Conservation (phyloP, 2,113 vertebrate species). For the Amblyornis subalaris region DNA sequence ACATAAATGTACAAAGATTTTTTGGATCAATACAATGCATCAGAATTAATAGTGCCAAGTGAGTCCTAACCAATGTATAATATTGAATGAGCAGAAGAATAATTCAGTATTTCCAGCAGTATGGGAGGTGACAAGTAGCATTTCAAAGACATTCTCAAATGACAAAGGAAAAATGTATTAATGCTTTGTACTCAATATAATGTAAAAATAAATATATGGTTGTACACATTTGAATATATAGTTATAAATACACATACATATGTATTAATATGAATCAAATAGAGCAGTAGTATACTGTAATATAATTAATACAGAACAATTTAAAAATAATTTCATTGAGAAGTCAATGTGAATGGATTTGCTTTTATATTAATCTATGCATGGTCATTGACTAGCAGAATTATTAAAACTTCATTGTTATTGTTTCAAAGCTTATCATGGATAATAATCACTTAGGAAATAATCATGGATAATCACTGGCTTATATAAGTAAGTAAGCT, state of each 20-base stretch:
- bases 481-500: not conserved
- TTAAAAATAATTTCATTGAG: not conserved
- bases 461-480: not conserved
- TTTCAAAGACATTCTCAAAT: not conserved
- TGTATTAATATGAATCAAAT: not conserved
- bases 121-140: not conserved
- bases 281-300: not conserved
- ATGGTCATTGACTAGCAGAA: not conserved
- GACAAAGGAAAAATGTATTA: not conserved
- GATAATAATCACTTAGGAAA: not conserved
- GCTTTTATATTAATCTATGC: not conserved
- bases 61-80: not conserved
- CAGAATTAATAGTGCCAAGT: not conserved
- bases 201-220: not conserved
- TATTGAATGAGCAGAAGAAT: not conserved
- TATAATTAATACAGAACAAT: not conserved
- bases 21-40: not conserved
- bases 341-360: not conserved
- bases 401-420: not conserved
- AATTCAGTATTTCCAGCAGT: not conserved
- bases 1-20: not conserved
- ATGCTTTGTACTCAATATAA: not conserved
- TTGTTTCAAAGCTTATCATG: not conserved
- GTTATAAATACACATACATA: not conserved
- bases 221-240: not conserved